These are phyloP conservation scores for Periphyllus acericola DNA, from an alignment of 2,888 invertebrate species.

Conservation along the genomic window DNA sequence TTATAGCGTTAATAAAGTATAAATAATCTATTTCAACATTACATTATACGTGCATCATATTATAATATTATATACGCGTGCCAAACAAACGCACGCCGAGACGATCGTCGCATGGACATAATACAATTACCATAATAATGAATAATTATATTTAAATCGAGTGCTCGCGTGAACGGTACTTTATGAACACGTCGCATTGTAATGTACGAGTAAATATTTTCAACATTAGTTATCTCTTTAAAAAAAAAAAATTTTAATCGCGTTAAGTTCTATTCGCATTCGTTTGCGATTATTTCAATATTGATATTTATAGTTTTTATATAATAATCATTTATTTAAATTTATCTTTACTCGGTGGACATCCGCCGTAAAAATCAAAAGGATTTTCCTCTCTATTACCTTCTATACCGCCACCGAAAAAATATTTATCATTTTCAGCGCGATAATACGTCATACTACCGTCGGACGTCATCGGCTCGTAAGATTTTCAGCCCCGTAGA, in stretches of 20 bases:
- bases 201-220: background rate
- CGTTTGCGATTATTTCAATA: background rate
- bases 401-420: no score
- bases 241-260: background rate
- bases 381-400: no score
- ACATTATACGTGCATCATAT: background rate
- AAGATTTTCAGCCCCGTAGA: no score
- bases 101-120: background rate
- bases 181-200: background rate
- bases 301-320: background rate
- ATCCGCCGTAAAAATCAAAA: no score
- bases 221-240: background rate
- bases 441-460: no score
- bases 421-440: no score
- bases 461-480: no score
- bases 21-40: conserved; percentile 36
- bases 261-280: background rate
- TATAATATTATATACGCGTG: background rate
- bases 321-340: background rate
- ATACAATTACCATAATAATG: background rate
- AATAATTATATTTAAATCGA: background rate
- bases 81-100: background rate
- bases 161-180: no score
- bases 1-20: conserved; percentile 41
- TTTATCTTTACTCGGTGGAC: no score